These are phyloP conservation scores for Suncus etruscus DNA, from an alignment of 2,113 vertebrate species.

Conservation along the genomic window DNA sequence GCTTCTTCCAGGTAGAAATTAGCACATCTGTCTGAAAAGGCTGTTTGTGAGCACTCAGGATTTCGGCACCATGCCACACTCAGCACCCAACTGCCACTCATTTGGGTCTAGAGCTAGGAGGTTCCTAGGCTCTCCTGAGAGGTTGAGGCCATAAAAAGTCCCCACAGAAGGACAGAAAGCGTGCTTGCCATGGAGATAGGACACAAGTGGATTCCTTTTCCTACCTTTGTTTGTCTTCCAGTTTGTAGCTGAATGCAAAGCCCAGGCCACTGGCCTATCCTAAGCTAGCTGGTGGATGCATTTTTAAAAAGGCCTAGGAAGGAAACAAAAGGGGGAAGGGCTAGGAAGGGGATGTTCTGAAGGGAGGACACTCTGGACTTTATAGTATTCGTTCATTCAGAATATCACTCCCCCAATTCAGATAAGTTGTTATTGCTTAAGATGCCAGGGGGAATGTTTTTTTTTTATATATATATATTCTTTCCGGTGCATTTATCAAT, in stretches of 20 bases:
- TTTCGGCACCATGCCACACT: not conserved
- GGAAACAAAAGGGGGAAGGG: no score
- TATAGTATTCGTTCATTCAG: not conserved
- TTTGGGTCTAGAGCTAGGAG: not conserved
- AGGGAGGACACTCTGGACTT: not conserved
- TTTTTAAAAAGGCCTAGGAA: no score
- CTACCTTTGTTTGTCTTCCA: not conserved
- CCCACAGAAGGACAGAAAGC: rapidly evolving
- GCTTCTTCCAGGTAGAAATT: no score
- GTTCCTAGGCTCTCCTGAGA: not conserved
- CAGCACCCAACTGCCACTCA: no score
- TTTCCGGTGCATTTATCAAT: not conserved
- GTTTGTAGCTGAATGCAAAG: not conserved
- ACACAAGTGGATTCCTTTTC: not conserved
- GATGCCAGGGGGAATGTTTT: not conserved
- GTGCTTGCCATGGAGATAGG: not conserved
- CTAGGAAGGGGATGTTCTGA: not conserved
- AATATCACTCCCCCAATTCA: not conserved
- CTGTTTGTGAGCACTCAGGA: not conserved
- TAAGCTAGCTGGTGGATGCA: no score
- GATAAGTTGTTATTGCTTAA: slow-evolving; percentile 7
- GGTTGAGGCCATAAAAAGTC: not conserved
- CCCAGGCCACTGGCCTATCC: not conserved
- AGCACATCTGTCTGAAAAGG: not conserved
- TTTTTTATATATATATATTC: not conserved